Evolutionary conservation across 1,140 invertebrate species (phyloP).

Genomic region (Dreissena rostriformis): DNA sequence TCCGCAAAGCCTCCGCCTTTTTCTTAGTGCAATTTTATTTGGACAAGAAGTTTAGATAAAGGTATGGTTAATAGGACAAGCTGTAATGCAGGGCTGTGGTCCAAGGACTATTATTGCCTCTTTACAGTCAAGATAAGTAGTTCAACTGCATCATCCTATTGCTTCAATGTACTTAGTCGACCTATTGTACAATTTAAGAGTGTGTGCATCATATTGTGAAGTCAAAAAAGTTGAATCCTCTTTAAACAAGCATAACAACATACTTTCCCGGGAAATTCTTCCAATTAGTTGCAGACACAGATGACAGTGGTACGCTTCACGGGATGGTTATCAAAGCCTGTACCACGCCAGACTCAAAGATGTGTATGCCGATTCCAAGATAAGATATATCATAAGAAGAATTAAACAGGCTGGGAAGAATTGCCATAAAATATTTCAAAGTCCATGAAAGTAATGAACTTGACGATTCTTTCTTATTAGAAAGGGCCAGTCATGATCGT

Average conservation of each 20-base stretch:
- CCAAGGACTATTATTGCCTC: too few relatives aligned
- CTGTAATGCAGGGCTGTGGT: too few relatives aligned
- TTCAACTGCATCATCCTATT: too few relatives aligned
- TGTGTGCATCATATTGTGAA: conserved; percentile 60
- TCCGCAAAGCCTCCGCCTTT: too few relatives aligned
- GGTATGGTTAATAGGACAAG: too few relatives aligned
- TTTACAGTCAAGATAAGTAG: too few relatives aligned
- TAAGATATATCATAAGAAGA: conserved; percentile 11
- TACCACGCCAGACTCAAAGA: conserved; percentile 46
- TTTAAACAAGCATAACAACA: conserved; percentile 22
- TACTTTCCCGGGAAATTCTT: conserved; percentile 52
- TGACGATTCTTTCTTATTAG: background rate
- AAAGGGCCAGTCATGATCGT: background rate
- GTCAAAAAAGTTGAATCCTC: conserved; percentile 58
- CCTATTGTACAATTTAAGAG: too few relatives aligned
- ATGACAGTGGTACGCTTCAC: conserved; percentile 66
- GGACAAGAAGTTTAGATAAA: too few relatives aligned
- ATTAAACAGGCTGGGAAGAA: conserved; percentile 19
- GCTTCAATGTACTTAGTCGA: too few relatives aligned
- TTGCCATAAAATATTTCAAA: conserved; percentile 28
- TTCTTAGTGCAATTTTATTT: too few relatives aligned
- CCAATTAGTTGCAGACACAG: conserved; percentile 64
- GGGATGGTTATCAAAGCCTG: conserved; percentile 68
- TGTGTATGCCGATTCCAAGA: background rate
- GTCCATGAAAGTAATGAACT: background rate